Conservation (phyloP, 2,113 vertebrate genomes). For the Pelecanus crispus region DNA sequence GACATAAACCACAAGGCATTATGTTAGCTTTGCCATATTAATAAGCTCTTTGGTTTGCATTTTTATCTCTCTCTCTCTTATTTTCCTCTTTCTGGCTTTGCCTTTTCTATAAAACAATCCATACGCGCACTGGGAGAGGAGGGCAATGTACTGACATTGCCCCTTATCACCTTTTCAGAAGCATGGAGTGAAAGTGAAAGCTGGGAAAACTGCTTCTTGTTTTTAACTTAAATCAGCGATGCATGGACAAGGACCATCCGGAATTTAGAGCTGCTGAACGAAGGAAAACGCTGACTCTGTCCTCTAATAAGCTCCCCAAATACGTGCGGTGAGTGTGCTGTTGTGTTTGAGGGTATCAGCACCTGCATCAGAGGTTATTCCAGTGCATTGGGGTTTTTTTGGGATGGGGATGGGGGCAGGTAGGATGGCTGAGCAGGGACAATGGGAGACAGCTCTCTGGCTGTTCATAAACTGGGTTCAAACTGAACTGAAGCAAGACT, state of each 20-base stretch:
- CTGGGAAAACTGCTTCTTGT: background rate
- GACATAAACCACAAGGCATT: background rate
- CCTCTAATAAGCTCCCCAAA: background rate
- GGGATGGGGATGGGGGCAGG: background rate
- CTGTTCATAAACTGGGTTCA: background rate
- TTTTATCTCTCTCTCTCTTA: background rate
- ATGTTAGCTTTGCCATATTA: background rate
- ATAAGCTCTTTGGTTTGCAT: background rate
- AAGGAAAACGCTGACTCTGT: background rate
- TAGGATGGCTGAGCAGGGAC: background rate
- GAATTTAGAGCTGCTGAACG: background rate
- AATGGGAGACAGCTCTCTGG: background rate
- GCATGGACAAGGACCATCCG: background rate
- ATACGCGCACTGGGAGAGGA: background rate
- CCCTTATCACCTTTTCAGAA: background rate
- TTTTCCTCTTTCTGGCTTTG: background rate
- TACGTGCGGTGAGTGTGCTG: fast-evolving
- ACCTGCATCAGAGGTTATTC: background rate
- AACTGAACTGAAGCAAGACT: background rate
- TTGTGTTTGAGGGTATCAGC: background rate
- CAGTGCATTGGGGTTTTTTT: fast-evolving
- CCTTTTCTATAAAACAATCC: background rate
- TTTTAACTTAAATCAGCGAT: background rate
- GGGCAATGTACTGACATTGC: background rate
- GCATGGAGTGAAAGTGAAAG: background rate